phyloP scores from a whole-genome alignment of 1,140 invertebrate species.

The Ceratina australensis region DNA sequence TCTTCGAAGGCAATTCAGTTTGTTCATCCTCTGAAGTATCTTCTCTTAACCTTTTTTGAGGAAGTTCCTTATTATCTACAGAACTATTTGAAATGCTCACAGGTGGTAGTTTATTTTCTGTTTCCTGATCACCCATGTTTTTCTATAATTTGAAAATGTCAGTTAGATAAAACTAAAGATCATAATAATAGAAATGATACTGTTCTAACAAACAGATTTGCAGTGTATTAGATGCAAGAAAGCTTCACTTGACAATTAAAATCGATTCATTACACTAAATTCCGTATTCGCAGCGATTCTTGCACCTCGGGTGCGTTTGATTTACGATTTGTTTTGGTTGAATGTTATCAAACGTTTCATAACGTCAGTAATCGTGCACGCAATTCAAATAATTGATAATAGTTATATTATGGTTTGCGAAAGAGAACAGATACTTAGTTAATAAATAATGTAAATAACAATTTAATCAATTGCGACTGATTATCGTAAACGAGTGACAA shows the following conservation, averaged over 20 bases:
- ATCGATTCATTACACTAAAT: neutral
- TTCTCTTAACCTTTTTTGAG: constrained; percentile 48
- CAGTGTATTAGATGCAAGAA: neutral
- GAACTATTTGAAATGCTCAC: constrained; percentile 11
- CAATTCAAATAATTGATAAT: neutral
- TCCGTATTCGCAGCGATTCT: neutral
- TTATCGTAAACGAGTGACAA: neutral
- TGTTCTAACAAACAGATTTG: neutral
- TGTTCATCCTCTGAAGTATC: constrained; percentile 53
- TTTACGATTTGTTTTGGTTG: neutral
- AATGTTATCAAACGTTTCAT: neutral
- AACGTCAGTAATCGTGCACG: neutral
- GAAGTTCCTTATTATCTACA: neutral
- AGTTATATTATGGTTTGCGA: neutral
- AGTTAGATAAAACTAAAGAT: neutral
- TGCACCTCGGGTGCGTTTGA: neutral
- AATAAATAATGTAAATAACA: neutral
- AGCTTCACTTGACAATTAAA: neutral
- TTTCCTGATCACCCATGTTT: constrained; percentile 65
- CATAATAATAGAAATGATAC: neutral
- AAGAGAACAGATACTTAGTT: neutral
- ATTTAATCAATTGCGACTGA: neutral
- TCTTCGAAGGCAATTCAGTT: constrained; percentile 52
- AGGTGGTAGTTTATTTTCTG: constrained; percentile 3
- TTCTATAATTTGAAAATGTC: constrained; percentile 13